phyloP scores from a whole-genome alignment of 2,797 vertebrate genomes.

The Ctenopoma multispine region DNA sequence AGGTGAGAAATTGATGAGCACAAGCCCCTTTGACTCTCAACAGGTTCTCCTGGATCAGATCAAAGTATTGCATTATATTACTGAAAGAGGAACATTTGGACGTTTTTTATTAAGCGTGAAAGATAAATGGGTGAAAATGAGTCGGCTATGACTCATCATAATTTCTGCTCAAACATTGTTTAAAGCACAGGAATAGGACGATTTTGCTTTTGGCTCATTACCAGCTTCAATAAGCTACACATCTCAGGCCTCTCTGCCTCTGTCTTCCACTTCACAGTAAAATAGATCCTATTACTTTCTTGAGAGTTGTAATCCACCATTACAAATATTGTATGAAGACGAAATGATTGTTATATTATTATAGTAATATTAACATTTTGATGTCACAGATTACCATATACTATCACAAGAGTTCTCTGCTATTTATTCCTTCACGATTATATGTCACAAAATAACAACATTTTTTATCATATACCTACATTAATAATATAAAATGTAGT shows the following conservation, averaged over 20 bases:
- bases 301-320: constrained; percentile 27
- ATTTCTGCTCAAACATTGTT: constrained; percentile 52
- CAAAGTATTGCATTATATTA: constrained; percentile 28
- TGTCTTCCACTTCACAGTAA: constrained; percentile 15
- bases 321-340: constrained; percentile 17
- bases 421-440: too few relatives aligned
- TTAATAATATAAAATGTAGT: too few relatives aligned
- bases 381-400: constrained; percentile 1
- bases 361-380: constrained; percentile 48
- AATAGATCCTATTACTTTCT: constrained; percentile 2
- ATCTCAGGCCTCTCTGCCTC: constrained; percentile 19
- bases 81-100: constrained; percentile 45
- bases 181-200: constrained; percentile 40
- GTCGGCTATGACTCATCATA: constrained; percentile 54
- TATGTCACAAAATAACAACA: too few relatives aligned
- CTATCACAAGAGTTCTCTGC: background rate
- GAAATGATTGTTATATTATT: constrained; percentile 24
- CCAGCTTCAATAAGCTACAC: constrained; percentile 28
- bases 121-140: constrained; percentile 54
- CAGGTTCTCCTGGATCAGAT: constrained; percentile 29
- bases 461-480: too few relatives aligned
- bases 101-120: constrained; percentile 47
- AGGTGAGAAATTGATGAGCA: constrained; percentile 42
- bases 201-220: constrained; percentile 57
- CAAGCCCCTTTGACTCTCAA: constrained; percentile 20